Evolutionary conservation across 2,888 invertebrate genomes (phyloP).

Genomic region (Antitype chi): DNA sequence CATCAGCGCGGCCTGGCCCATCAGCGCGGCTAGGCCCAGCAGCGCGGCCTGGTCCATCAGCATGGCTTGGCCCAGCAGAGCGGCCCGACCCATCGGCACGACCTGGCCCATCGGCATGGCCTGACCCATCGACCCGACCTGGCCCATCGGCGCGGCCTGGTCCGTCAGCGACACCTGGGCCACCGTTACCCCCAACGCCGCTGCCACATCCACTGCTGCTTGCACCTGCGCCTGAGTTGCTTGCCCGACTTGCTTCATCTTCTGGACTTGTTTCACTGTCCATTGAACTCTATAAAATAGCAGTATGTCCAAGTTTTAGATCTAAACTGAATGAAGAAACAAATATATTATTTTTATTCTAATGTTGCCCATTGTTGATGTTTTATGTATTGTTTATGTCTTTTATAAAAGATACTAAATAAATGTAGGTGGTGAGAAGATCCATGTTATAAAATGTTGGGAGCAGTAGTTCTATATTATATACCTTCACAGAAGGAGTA

Average conservation of each 20-base stretch:
- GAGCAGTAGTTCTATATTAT: too few species aligned
- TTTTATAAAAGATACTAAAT: too few species aligned
- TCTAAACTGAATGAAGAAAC: too few species aligned
- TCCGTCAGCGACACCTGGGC: conserved; percentile 29
- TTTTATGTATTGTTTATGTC: too few species aligned
- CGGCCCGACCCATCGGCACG: not conserved
- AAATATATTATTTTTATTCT: too few species aligned
- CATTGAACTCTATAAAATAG: conserved; percentile 79
- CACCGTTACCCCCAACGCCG: conserved; percentile 56
- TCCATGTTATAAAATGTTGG: too few species aligned
- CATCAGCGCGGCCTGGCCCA: conserved; percentile 12
- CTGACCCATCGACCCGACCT: not conserved
- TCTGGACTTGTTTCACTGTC: conserved; percentile 88
- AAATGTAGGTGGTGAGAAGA: too few species aligned
- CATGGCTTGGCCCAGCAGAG: not conserved
- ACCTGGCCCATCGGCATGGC: not conserved
- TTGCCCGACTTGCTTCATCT: conserved; percentile 84
- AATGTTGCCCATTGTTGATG: too few species aligned
- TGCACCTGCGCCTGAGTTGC: conserved; percentile 80
- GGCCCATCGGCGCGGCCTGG: conserved; percentile 9
- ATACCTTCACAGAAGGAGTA: too few species aligned
- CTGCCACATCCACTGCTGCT: conserved; percentile 79
- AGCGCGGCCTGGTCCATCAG: conserved; percentile 23
- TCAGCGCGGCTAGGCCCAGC: conserved; percentile 2
- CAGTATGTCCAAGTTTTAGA: not conserved